Percentiles rank a stretch among this genome's conserved stretches.
phyloP scores from a whole-genome alignment of 2,888 invertebrate genomes.

The Phyllotreta cruciferae region DNA sequence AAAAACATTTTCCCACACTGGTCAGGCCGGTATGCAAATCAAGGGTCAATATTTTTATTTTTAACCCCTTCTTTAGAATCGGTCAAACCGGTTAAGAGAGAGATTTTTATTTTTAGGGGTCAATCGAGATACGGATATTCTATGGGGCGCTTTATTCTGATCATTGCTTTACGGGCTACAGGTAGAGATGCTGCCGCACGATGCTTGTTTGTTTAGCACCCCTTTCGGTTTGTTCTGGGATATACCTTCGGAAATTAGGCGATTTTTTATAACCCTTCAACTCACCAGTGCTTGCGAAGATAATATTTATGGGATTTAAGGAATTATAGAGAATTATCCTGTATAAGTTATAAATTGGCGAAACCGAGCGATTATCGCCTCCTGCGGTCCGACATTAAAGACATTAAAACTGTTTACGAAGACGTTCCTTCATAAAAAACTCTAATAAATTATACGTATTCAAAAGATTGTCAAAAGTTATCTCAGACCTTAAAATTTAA shows the following conservation, averaged over 20 bases:
- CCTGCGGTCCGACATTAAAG: slow-evolving; percentile 31
- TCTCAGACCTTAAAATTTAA: slow-evolving; percentile 58
- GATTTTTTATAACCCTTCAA: not conserved
- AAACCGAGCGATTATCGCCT: slow-evolving; percentile 21
- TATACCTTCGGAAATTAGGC: slow-evolving; percentile 18
- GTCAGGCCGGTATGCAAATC: slow-evolving; percentile 58
- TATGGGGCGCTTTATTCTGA: slow-evolving; percentile 37
- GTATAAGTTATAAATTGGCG: not conserved
- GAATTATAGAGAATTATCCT: too few relatives aligned
- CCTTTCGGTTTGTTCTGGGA: slow-evolving; percentile 15
- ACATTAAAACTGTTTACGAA: slow-evolving; percentile 41
- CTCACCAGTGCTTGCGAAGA: too few relatives aligned
- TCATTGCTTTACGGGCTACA: slow-evolving; percentile 25
- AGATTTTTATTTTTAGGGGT: slow-evolving; percentile 53
- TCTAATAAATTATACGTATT: slow-evolving; percentile 54
- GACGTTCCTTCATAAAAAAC: slow-evolving; percentile 45
- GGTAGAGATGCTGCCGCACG: slow-evolving; percentile 17
- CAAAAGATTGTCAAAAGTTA: slow-evolving; percentile 60
- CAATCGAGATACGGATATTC: slow-evolving; percentile 36
- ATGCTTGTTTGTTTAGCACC: slow-evolving; percentile 34
- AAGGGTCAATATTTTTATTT: slow-evolving; percentile 57
- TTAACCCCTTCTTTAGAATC: slow-evolving; percentile 44
- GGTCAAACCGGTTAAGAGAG: slow-evolving; percentile 55
- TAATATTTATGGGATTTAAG: too few relatives aligned
- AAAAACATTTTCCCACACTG: slow-evolving; percentile 47